Percentiles rank a stretch among this genome's conserved stretches.
Conservation (phyloP, 1,140 invertebrate genomes). For the Stenopsyche tienmushanensis region DNA sequence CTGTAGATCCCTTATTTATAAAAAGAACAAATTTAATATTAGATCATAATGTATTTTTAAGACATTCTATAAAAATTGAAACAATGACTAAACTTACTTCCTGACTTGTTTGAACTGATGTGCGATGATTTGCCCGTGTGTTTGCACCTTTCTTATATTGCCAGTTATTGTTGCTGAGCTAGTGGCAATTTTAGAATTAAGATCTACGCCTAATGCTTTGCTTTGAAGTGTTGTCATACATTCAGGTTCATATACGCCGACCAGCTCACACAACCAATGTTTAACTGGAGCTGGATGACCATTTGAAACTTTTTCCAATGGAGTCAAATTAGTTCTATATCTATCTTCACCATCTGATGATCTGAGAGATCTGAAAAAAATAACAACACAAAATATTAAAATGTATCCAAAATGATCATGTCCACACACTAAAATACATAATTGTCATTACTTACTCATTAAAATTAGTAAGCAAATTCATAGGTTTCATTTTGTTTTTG, state of each 20-base stretch:
- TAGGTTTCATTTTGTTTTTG: slow-evolving; percentile 46
- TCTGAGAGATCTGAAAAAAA: too few relatives aligned
- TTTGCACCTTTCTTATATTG: slow-evolving; percentile 57
- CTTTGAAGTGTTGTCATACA: slow-evolving; percentile 79
- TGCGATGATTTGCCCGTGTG: slow-evolving; percentile 55
- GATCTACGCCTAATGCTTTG: slow-evolving; percentile 67
- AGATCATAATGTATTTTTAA: too few relatives aligned
- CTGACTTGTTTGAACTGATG: slow-evolving; percentile 56
- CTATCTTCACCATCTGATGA: neutral
- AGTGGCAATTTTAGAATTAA: slow-evolving; percentile 52
- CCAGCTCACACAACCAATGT: slow-evolving; percentile 69
- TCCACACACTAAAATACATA: too few relatives aligned
- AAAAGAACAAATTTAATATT: too few relatives aligned
- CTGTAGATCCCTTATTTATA: slow-evolving; percentile 55
- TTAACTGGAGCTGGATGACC: slow-evolving; percentile 53
- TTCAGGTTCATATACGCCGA: slow-evolving; percentile 69
- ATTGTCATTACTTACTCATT: slow-evolving; percentile 36
- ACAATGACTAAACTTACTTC: slow-evolving; percentile 46
- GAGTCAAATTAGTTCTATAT: slow-evolving; percentile 40
- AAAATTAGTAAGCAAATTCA: slow-evolving; percentile 38
- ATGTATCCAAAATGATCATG: too few relatives aligned
- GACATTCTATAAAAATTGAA: too few relatives aligned
- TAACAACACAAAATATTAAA: too few relatives aligned
- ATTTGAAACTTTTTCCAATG: slow-evolving; percentile 49
- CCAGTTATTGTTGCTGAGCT: slow-evolving; percentile 55